Evolutionary conservation across 2,888 invertebrate species (phyloP).

Genomic region (Chaetogeoica ovagalla): DNA sequence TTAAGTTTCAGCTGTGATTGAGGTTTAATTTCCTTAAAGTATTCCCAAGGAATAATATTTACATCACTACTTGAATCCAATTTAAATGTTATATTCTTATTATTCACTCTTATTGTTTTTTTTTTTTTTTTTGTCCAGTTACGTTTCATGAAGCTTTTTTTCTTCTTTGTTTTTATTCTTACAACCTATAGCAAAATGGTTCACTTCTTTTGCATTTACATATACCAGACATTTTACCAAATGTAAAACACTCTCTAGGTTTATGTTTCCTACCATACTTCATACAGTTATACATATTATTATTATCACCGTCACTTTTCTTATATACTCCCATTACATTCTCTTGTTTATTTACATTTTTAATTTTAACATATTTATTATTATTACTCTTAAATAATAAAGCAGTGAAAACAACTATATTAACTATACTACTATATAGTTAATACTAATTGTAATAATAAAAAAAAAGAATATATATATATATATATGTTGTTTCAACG

Average conservation of each 20-base stretch:
- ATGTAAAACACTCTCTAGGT: slow-evolving; percentile 11
- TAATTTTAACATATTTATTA: neutral
- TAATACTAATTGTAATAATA: too few relatives aligned
- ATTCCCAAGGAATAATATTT: neutral
- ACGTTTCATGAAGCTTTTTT: neutral
- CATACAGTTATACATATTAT: too few relatives aligned
- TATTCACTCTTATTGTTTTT: neutral
- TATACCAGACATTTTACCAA: slow-evolving; percentile 32
- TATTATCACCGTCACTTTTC: slow-evolving; percentile 4
- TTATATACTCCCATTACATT: neutral
- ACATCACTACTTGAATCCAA: slow-evolving; percentile 6
- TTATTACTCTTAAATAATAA: too few relatives aligned
- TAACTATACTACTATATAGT: too few relatives aligned
- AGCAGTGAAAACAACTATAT: too few relatives aligned
- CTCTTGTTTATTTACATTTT: neutral
- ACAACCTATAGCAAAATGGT: slow-evolving; percentile 37
- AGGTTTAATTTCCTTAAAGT: neutral
- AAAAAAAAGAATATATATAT: too few relatives aligned
- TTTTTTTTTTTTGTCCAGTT: too few relatives aligned
- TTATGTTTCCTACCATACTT: slow-evolving; percentile 44
- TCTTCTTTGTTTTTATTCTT: slow-evolving; percentile 15
- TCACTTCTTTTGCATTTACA: slow-evolving; percentile 23
- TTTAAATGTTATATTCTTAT: neutral
- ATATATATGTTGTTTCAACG: too few relatives aligned
- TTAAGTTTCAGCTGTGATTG: neutral